A percentile compares a stretch with the other conserved stretches of the same genome.
Evolutionary conservation across 1,140 invertebrate species (phyloP).

Genomic region (Neotoxoptera formosana): DNA sequence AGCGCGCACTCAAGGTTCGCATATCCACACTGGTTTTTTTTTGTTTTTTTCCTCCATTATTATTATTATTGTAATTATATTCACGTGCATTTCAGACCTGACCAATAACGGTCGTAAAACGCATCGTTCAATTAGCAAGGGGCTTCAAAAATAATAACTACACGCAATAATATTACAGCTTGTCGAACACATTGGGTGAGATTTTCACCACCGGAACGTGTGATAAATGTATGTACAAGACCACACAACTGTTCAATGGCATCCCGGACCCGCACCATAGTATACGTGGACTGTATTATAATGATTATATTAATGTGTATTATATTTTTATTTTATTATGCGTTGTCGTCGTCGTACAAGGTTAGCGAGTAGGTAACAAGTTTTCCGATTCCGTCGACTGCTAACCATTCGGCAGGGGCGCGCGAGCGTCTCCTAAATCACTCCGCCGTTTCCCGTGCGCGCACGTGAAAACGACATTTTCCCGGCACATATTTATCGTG

Average conservation of each 20-base stretch:
- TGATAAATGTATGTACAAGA: background rate
- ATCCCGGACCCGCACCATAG: no score
- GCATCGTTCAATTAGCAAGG: background rate
- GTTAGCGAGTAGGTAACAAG: background rate
- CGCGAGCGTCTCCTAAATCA: constrained; percentile 19
- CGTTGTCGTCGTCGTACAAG: background rate
- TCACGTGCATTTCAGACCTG: background rate
- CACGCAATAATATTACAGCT: background rate
- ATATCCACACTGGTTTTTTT: background rate
- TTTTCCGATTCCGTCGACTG: background rate
- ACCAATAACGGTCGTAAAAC: background rate
- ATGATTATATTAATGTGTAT: background rate
- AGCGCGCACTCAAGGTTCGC: background rate
- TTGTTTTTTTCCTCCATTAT: background rate
- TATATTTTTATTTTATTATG: no score
- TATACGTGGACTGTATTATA: background rate
- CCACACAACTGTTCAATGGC: no score
- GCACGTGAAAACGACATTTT: constrained; percentile 24
- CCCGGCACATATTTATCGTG: background rate
- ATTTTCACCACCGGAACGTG: background rate
- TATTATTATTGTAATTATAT: background rate
- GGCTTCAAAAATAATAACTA: background rate
- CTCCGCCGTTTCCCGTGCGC: background rate
- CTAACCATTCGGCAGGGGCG: background rate
- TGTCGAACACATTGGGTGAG: background rate